Evolutionary conservation across 2,888 invertebrate species (phyloP).

Genomic region (Polymixis lichenea): DNA sequence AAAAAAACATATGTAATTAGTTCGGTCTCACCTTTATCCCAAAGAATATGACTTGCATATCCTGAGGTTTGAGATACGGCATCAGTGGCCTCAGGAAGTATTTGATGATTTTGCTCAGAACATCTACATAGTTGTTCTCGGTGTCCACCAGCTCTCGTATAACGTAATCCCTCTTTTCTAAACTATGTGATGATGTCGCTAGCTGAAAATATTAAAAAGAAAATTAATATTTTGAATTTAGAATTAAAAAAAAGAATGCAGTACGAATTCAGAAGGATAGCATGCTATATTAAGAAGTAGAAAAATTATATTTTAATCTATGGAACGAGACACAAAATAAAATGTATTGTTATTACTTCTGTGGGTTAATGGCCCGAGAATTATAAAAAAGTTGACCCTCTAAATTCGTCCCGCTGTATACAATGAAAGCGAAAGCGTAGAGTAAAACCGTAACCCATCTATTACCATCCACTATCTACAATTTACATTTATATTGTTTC

Average conservation of each 20-base stretch:
- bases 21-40: conserved; percentile 94
- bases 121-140: conserved; percentile 98
- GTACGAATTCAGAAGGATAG: conserved; percentile 28
- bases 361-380: background rate
- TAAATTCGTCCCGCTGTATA: conserved; percentile 40
- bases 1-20: no score
- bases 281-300: background rate
- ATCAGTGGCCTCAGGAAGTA: conserved; percentile 95
- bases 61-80: conserved; percentile 93
- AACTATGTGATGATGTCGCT: conserved; percentile 90
- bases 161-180: conserved; percentile 98
- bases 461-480: conserved; percentile 41
- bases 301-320: background rate
- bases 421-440: conserved; percentile 53
- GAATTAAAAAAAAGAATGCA: background rate
- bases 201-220: conserved; percentile 77
- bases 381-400: conserved; percentile 11
- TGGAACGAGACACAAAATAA: background rate
- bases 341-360: background rate
- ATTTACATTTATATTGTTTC: conserved; percentile 42
- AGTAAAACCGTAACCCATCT: conserved; percentile 25
- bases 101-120: conserved; percentile 95
- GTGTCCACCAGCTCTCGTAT: conserved; percentile 98
- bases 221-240: conserved; percentile 5
- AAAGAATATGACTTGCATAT: conserved; percentile 95